These are phyloP conservation scores for Vidua chalybeata DNA, from an alignment of 2,113 vertebrate species.

Conservation along the genomic window DNA sequence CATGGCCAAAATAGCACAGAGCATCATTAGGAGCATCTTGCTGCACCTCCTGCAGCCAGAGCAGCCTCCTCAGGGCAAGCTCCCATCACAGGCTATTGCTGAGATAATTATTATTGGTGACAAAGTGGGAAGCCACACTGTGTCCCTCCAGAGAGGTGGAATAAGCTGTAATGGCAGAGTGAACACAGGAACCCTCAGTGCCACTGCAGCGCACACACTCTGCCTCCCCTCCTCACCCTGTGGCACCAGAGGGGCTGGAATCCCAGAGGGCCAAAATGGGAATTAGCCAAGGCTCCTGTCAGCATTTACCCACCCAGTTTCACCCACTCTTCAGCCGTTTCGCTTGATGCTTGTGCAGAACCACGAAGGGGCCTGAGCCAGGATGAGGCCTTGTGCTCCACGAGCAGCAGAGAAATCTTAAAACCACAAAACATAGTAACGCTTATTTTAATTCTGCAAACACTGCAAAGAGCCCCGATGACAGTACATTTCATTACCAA, in stretches of 20 bases:
- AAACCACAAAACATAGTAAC: neutral
- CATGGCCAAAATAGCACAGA: neutral
- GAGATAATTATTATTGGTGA: conserved; percentile 21
- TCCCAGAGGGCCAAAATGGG: neutral
- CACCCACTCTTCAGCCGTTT: neutral
- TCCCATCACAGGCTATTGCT: neutral
- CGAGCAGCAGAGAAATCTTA: neutral
- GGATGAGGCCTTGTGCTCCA: neutral
- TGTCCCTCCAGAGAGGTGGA: neutral
- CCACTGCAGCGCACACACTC: neutral
- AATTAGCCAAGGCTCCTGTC: neutral
- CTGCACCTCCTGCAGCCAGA: neutral
- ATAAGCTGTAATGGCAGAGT: neutral
- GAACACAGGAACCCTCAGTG: neutral
- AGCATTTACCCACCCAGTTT: neutral
- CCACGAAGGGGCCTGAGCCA: neutral
- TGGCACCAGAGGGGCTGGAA: neutral
- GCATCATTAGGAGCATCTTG: neutral
- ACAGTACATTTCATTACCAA: neutral
- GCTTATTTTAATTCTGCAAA: neutral
- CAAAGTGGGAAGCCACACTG: neutral
- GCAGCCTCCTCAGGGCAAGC: neutral
- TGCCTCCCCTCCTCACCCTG: neutral
- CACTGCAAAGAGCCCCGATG: neutral
- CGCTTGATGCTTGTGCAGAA: neutral